A percentile compares a stretch with the other conserved stretches of the same genome.
These are phyloP conservation scores for fruit fly (Drosophila melanogaster) DNA, from an alignment of 1,140 invertebrate genomes.

Conservation along the genomic window Release_6_plus_ISO1_MT NC_004354.4:17739501-17740000, in stretches of 20 bases:
- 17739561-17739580: constrained; percentile 60
- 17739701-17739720: constrained; percentile 51
- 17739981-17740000: constrained; percentile 67
- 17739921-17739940: constrained; percentile 47
- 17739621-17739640: constrained; percentile 81
- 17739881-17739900: not conserved
- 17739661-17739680: constrained; percentile 55
- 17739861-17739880: not conserved
- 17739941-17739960: constrained; percentile 76
- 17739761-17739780: constrained; percentile 5
- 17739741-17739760: constrained; percentile 32
- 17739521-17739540: constrained; percentile 16
- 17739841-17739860: constrained; percentile 2
- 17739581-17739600: constrained; percentile 69
- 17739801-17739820: constrained; percentile 83
- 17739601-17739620: constrained; percentile 56
- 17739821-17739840: constrained; percentile 66
- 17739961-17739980: constrained; percentile 75
- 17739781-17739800: constrained; percentile 67
- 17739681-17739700: constrained; percentile 71
- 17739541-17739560: constrained; percentile 55
- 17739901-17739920: not conserved
- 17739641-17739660: constrained; percentile 81
- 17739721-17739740: constrained; percentile 56
- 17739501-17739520: constrained; percentile 23